These are phyloP conservation scores for Leucoma salicis DNA, from an alignment of 2,888 invertebrate genomes.

Conservation along the genomic window DNA sequence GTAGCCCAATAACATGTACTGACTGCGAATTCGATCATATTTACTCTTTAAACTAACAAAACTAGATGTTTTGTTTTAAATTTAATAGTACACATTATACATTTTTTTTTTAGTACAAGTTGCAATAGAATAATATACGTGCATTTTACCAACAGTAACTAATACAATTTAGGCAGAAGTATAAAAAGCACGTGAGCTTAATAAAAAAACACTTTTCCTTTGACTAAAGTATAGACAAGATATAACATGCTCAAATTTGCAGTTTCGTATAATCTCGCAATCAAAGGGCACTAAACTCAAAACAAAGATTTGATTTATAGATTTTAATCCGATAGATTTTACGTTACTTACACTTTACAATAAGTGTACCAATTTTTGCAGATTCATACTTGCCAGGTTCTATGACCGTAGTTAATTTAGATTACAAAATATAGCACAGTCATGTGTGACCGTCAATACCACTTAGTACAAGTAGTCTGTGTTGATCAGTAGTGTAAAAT, in stretches of 20 bases:
- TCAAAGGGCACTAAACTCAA: not conserved
- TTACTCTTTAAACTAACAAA: not conserved
- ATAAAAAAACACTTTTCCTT: not conserved
- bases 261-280: slow-evolving; percentile 11
- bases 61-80: slow-evolving; percentile 1
- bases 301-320: not conserved
- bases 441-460: no score
- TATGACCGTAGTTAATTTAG: no score
- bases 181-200: not conserved
- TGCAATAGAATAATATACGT: no score
- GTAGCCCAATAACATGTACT: no score
- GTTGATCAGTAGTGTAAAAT: no score
- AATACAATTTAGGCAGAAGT: not conserved
- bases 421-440: no score
- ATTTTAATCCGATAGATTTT: slow-evolving; percentile 33
- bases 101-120: not conserved
- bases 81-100: not conserved
- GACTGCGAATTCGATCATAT: slow-evolving; percentile 26
- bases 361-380: slow-evolving; percentile 24
- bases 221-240: no score
- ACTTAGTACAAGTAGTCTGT: no score
- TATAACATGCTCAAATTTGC: slow-evolving; percentile 19
- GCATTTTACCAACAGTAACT: no score
- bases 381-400: slow-evolving; percentile 18
- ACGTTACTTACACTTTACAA: slow-evolving; percentile 35